These are phyloP conservation scores for Scaptomyza hsui DNA, from an alignment of 1,140 invertebrate genomes.

Conservation along the genomic window DNA sequence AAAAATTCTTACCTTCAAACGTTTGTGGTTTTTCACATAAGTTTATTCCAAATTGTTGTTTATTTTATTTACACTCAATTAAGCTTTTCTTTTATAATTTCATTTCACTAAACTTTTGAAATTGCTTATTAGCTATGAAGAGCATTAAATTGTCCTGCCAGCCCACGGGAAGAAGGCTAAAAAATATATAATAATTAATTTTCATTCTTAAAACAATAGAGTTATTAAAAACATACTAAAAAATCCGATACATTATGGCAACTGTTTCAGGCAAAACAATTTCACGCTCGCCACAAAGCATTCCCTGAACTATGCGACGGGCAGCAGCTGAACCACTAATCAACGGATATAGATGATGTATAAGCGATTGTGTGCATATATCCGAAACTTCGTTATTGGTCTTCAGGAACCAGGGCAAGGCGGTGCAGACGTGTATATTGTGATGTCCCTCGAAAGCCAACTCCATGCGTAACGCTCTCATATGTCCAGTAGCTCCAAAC, in stretches of 20 bases:
- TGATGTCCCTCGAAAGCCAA: slow-evolving; percentile 38
- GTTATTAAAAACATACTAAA: slow-evolving; percentile 23
- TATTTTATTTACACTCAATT: too few relatives aligned
- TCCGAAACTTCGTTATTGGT: slow-evolving; percentile 46
- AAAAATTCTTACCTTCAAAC: too few relatives aligned
- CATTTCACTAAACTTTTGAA: slow-evolving; percentile 13
- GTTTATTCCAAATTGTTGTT: too few relatives aligned
- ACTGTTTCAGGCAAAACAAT: slow-evolving; percentile 35
- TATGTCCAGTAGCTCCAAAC: slow-evolving; percentile 89
- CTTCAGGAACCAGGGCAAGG: slow-evolving; percentile 46
- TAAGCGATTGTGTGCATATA: not conserved
- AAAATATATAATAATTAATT: not conserved
- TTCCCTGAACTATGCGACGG: slow-evolving; percentile 43
- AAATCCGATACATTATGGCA: slow-evolving; percentile 1
- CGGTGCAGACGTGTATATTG: slow-evolving; percentile 55
- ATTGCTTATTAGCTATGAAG: not conserved
- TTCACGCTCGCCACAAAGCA: slow-evolving; percentile 53
- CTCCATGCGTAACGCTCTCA: slow-evolving; percentile 86
- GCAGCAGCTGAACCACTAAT: slow-evolving; percentile 45
- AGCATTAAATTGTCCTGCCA: slow-evolving; percentile 40
- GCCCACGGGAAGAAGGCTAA: slow-evolving; percentile 34
- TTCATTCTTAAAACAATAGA: not conserved
- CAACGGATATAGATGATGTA: slow-evolving; percentile 43
- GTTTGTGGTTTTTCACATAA: too few relatives aligned
- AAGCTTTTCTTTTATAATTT: too few relatives aligned